phyloP scores from a whole-genome alignment of 2,797 vertebrate species.

The Myioborus melanocephalus region DNA sequence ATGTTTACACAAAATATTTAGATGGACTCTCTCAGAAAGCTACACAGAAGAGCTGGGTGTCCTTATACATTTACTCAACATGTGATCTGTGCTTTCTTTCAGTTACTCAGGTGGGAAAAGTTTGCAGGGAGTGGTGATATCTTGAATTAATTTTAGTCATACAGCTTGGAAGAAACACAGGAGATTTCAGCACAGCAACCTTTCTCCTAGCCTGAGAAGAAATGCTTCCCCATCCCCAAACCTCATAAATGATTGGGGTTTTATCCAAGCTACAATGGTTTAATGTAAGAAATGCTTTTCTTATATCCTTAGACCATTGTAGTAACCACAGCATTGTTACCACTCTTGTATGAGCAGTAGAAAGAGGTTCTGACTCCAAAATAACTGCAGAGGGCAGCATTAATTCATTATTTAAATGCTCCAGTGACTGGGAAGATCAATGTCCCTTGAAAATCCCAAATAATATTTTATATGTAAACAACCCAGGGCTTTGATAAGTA shows the following conservation, averaged over 20 bases:
- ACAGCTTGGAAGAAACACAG: neutral
- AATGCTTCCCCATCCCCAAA: rapidly evolving
- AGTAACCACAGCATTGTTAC: neutral
- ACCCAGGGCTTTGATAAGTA: neutral
- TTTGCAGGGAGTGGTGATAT: neutral
- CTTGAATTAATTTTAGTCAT: neutral
- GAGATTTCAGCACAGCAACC: neutral
- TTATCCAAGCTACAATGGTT: neutral
- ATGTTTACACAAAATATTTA: neutral
- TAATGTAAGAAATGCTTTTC: neutral
- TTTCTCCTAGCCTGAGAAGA: neutral
- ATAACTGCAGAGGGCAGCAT: constrained; percentile 56
- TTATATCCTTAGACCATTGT: neutral
- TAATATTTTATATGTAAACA: neutral
- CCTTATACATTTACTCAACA: neutral
- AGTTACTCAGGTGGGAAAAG: neutral
- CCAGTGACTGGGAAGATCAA: neutral
- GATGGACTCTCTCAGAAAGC: neutral
- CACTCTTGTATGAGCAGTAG: neutral
- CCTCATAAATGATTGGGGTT: rapidly evolving
- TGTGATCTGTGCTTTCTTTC: neutral
- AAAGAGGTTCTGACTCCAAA: neutral
- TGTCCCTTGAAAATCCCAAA: neutral
- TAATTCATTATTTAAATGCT: neutral
- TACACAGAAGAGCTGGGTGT: neutral